Evolutionary conservation across 2,113 vertebrate species (phyloP).

Genomic region (Lagopus muta): DNA sequence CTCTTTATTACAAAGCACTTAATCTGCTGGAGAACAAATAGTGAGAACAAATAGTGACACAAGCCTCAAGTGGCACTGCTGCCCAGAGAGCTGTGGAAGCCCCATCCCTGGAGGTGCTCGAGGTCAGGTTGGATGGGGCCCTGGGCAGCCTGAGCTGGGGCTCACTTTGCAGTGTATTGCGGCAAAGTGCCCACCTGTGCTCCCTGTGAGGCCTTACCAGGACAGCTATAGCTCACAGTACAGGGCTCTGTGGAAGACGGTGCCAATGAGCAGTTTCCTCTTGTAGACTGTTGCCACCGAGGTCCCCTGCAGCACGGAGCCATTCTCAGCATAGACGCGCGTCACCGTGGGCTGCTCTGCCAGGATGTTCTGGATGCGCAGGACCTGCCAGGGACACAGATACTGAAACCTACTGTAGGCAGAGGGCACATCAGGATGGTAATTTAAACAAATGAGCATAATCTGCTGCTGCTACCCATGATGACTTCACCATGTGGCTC

Average conservation of each 20-base stretch:
- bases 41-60: neutral
- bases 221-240: conserved; percentile 80
- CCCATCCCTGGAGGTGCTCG: neutral
- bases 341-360: conserved; percentile 85
- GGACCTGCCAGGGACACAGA: conserved; percentile 75
- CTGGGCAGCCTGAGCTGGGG: neutral
- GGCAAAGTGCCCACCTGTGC: too few species aligned
- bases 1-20: neutral
- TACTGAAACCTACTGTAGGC: neutral
- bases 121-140: too few species aligned
- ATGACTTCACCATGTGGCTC: neutral
- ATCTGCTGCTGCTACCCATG: neutral
- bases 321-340: conserved; percentile 85
- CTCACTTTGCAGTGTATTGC: too few species aligned
- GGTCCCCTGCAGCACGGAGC: conserved; percentile 85
- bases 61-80: neutral
- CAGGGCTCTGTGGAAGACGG: conserved; percentile 89
- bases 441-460: neutral
- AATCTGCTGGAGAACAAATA: neutral
- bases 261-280: conserved; percentile 88
- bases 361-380: conserved; percentile 88
- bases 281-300: conserved; percentile 83
- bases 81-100: neutral
- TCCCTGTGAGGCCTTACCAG: neutral
- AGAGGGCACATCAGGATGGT: neutral